Evolutionary conservation across 2,797 vertebrate species (phyloP).

Genomic region (Cyprinella venusta): DNA sequence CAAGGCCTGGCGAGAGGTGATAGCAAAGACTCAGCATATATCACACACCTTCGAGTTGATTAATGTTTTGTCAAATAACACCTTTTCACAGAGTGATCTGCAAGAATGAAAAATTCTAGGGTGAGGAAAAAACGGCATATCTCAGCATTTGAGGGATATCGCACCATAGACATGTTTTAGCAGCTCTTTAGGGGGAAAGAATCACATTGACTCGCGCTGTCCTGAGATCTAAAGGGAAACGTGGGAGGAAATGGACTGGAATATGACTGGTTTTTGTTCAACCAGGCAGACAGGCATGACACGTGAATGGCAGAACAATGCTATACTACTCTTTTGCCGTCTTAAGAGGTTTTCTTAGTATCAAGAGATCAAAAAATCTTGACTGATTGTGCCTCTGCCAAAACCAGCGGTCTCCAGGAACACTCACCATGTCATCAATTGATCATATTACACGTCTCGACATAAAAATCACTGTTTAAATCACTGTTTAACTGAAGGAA

Average conservation of each 20-base stretch:
- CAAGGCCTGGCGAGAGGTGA: slow-evolving; percentile 75
- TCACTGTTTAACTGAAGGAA: not conserved
- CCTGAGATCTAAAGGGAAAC: slow-evolving; percentile 20
- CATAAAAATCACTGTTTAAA: slow-evolving; percentile 18
- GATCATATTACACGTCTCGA: not conserved
- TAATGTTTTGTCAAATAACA: slow-evolving; percentile 70
- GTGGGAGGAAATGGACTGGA: slow-evolving; percentile 21
- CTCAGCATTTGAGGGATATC: slow-evolving; percentile 67
- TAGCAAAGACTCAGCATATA: slow-evolving; percentile 77
- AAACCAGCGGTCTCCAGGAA: slow-evolving; percentile 8
- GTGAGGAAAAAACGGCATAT: slow-evolving; percentile 69
- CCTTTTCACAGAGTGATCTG: slow-evolving; percentile 70
- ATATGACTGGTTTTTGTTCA: slow-evolving; percentile 16
- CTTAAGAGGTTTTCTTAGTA: slow-evolving; percentile 7
- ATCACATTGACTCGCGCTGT: not conserved
- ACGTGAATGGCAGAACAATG: not conserved
- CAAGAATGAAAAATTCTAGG: slow-evolving; percentile 62
- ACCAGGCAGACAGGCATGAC: not conserved
- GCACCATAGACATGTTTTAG: slow-evolving; percentile 62
- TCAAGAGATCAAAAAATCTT: not conserved
- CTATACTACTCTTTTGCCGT: not conserved
- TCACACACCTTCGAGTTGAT: slow-evolving; percentile 74
- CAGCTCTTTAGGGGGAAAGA: not conserved
- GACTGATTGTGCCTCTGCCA: not conserved
- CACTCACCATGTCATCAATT: not conserved